These are phyloP conservation scores for Synodontis membranacea DNA, from an alignment of 2,113 vertebrate species.

Conservation along the genomic window DNA sequence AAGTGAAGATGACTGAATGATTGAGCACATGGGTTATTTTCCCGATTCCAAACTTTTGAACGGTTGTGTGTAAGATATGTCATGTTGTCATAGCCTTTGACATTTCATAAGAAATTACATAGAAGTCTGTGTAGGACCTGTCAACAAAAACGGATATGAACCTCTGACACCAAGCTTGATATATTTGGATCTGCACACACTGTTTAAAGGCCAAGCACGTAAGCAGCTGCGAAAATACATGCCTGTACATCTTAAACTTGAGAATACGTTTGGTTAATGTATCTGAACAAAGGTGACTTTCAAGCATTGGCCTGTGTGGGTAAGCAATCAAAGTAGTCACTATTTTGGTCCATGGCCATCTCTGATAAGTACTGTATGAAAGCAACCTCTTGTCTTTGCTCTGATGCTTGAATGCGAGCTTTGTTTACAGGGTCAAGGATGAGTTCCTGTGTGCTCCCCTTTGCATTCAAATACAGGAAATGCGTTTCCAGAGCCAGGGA, in stretches of 20 bases:
- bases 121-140: not conserved
- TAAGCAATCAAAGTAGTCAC: constrained; percentile 21
- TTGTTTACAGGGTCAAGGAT: constrained; percentile 70
- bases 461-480: constrained; percentile 73
- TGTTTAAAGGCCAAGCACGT: not conserved
- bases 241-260: not conserved
- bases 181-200: not conserved
- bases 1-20: not conserved
- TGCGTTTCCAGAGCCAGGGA: constrained; percentile 60
- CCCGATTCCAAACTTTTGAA: not conserved
- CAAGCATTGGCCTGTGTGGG: not conserved
- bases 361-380: constrained; percentile 56
- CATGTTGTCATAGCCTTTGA: not conserved
- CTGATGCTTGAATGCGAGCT: constrained; percentile 69
- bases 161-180: no score
- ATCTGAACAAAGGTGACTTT: constrained; percentile 2
- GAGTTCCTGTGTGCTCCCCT: constrained; percentile 62
- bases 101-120: not conserved
- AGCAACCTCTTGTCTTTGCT: constrained; percentile 66
- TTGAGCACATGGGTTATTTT: not conserved
- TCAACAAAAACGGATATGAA: constrained; percentile 1
- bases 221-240: constrained; percentile 8
- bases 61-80: not conserved
- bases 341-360: constrained; percentile 48
- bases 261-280: not conserved